A percentile compares a stretch with the other conserved stretches of the same genome.
Evolutionary conservation across 2,888 invertebrate species (phyloP).

Genomic region (Odontothrips loti): DNA sequence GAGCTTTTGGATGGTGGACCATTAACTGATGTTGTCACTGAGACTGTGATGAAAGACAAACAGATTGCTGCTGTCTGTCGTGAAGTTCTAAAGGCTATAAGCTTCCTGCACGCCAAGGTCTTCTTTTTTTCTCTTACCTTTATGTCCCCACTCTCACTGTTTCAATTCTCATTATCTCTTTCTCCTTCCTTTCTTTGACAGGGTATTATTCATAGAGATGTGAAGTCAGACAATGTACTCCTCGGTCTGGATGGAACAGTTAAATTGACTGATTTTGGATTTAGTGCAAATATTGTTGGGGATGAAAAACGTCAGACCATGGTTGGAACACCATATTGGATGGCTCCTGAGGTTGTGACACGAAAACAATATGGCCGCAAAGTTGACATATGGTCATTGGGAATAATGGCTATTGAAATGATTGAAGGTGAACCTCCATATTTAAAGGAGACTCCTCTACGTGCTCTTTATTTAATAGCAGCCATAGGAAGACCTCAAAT

Average conservation of each 20-base stretch:
- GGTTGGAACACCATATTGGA: conserved; percentile 99
- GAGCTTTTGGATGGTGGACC: conserved; percentile 93
- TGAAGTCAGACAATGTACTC: conserved; percentile 95
- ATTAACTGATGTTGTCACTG: conserved; percentile 93
- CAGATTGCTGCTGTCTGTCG: conserved; percentile 94
- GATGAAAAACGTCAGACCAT: conserved; percentile 94
- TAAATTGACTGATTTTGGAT: conserved; percentile 95
- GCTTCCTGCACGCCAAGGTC: conserved; percentile 76
- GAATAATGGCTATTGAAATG: conserved; percentile 98
- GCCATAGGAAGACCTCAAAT: conserved; percentile 91
- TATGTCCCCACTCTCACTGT: too few relatives aligned
- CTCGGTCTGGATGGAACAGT: conserved; percentile 89
- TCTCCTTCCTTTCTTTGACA: conserved; percentile 36
- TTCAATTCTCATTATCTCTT: too few relatives aligned
- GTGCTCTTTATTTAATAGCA: conserved; percentile 91
- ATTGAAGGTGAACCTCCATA: conserved; percentile 97
- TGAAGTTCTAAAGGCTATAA: conserved; percentile 82
- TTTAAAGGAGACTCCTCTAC: conserved; percentile 85
- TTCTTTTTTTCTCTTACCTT: neutral
- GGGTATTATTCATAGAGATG: conserved; percentile 91
- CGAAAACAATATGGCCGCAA: conserved; percentile 91
- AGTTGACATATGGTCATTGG: conserved; percentile 90
- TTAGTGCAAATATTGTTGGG: conserved; percentile 93
- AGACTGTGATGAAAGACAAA: conserved; percentile 93
- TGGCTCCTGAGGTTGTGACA: conserved; percentile 93